Base-by-base conservation (phyloP, 30 jellyfish, hydroid and myxozoan species). In the Turritopsis dohrnii region DNA sequence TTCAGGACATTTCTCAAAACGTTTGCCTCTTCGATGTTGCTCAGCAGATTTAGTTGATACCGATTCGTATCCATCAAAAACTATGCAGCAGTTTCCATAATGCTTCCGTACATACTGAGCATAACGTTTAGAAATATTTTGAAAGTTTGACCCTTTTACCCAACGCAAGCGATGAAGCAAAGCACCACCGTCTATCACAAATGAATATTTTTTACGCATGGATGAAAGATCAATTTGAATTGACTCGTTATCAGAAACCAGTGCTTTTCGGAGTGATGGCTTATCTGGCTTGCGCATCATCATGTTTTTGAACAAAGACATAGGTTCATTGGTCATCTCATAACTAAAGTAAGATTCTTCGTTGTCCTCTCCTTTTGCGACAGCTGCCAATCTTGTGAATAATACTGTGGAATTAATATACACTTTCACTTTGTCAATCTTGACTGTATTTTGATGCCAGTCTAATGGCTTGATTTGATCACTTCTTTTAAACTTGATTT, bases 221-320 rank as follows among this genome's bases (percentile, higher is more conserved):
- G 60, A 41, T 41, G 60, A 5, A n/a, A n/a, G 76, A 66, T 66
- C 18, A n/a, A n/a, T 7, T 8, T 66, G 29, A n/a, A 66, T 66
- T 69, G 77, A 23, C 30, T 69, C 77, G 16, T 69, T 21, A 19
- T 69, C 77, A n/a, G 1, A n/a, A 23, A 69, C 30, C 77, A 69
- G 17, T 0, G 77, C 77, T 69, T 69, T 69, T n/a, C 77, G 77
- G 9, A 69, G 29, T n/a, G 76, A 21, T 3, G 76, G 29, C 54
- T 66, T 85, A 1, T 76, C 87, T 52, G 92, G 94, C 73, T 86
- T 86, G 69, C 94, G 52, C 94, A 79, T 86, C 71, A 79, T 72
- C 20, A 79, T 79, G 1, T 52, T 30, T 52, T 72, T 73, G 79
- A 83, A 83, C n/a, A 83, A 73, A 20, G 86, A 72, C 88, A 73